A percentile compares a stretch with the other conserved stretches of the same genome.
Evolutionary conservation across 2,113 vertebrate species (phyloP).

Genomic region (Emydura subglobosa): DNA sequence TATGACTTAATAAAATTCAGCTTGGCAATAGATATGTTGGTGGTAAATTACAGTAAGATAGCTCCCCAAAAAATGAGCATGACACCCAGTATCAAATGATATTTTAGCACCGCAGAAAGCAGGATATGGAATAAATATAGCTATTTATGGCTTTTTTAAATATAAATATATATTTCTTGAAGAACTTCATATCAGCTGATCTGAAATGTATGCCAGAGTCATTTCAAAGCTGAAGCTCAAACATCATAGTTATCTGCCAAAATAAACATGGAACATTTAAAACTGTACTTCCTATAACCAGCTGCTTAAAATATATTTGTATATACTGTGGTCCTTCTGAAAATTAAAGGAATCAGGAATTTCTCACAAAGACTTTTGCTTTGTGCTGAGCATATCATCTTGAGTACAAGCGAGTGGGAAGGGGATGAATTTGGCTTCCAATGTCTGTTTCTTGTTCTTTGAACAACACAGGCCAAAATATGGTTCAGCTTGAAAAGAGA

Average conservation of each 20-base stretch:
- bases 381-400: background rate
- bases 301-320: background rate
- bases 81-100: background rate
- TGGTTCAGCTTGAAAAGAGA: background rate
- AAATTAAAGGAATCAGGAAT: background rate
- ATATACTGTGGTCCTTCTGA: background rate
- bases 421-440: background rate
- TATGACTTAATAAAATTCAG: background rate
- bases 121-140: background rate
- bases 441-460: background rate
- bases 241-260: background rate
- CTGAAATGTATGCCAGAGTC: background rate
- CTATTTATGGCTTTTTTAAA: background rate
- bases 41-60: background rate
- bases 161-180: background rate
- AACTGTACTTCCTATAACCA: background rate
- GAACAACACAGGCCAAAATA: background rate
- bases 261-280: background rate
- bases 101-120: background rate
- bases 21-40: background rate
- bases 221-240: background rate
- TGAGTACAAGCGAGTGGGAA: background rate
- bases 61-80: background rate
- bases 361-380: background rate
- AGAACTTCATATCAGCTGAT: background rate